Percentiles rank a stretch among this genome's conserved stretches.
phyloP scores from a whole-genome alignment of 2,888 invertebrate genomes.

The Leptothorax acervorum region DNA sequence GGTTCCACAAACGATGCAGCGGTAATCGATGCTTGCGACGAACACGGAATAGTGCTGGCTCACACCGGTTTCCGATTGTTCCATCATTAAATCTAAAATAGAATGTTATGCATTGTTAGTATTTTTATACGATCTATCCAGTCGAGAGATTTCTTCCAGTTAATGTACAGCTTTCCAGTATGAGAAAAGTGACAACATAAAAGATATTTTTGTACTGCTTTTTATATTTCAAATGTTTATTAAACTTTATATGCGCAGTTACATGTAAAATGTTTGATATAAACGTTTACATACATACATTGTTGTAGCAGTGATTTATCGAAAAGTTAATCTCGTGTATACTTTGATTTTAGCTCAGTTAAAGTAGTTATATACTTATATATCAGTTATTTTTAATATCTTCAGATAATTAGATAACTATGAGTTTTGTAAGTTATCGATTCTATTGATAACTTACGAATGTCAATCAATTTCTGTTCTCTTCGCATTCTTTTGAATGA shows the following conservation, averaged over 20 bases:
- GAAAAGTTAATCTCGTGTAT: neutral
- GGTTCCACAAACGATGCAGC: slow-evolving; percentile 97
- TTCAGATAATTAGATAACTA: neutral
- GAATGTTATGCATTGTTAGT: neutral
- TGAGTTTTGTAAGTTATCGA: neutral
- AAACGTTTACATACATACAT: neutral
- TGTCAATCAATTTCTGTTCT: neutral
- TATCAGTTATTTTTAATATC: neutral
- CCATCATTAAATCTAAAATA: slow-evolving; percentile 91
- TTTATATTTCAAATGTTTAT: slow-evolving; percentile 8
- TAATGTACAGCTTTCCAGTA: neutral
- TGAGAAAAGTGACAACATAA: neutral
- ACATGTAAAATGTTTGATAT: neutral
- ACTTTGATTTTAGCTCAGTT: neutral
- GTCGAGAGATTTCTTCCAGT: neutral
- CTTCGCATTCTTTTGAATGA: neutral
- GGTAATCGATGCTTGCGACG: slow-evolving; percentile 96
- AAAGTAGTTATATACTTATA: neutral
- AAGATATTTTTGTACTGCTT: slow-evolving; percentile 33
- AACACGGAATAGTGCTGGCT: slow-evolving; percentile 94
- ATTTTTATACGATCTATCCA: slow-evolving; percentile 19
- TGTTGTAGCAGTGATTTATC: neutral
- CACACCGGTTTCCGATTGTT: slow-evolving; percentile 97
- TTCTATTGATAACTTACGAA: neutral
- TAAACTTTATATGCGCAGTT: neutral